Base-by-base conservation (phyloP, 2,888 invertebrate genomes). In the Calliopum simillimum region DNA sequence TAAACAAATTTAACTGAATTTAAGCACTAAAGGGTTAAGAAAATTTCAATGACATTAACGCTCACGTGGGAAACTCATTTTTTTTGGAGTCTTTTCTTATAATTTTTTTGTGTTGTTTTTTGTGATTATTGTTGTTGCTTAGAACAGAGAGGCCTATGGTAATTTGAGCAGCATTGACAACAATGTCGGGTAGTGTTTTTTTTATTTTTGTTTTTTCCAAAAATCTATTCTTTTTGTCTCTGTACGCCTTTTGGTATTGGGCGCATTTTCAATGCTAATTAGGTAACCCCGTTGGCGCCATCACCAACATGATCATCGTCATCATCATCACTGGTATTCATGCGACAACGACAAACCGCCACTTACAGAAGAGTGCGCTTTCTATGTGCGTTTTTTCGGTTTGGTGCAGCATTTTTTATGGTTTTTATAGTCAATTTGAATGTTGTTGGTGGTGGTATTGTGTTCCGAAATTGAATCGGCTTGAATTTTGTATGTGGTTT, bases 221-320 rank as follows among this genome's bases (percentile, higher is more conserved):
- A 33, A 19, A 49, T 12, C 19, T 23, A 23, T 23, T 21, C 23
- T 2, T 19, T 53, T 12, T 53, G 53, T 53, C 19, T 14, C 19
- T 21, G 14, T 53, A 12, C 19, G 41, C 43, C 19, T 19, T n/a
- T 4, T 59, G 47, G 21, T 14, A 46, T 46, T 33, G 56, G 44
- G 19, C 47, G 25, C 51, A 55, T 61, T 71, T 62, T 62, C 70
- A 71, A 73, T 73, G 73, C 73, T 73, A 73, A 73, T 73, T 70
- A 71, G 69, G 56, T 70, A 66, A 64, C 63, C 69, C 23, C 53
- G 16, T 19, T 68, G 73, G 73, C 73, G 73, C 73, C 73, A 70
- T 46, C 19, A 23, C 2, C 59, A 59, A 43, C 65, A 66, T 55
- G 64, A 55, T 56, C 33, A 66, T 66, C 46, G 46, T 25, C 49